A percentile compares a stretch with the other conserved stretches of the same genome.
Evolutionary conservation across 2,888 invertebrate species (phyloP).

Genomic region (Drosophila longiperda): DNA sequence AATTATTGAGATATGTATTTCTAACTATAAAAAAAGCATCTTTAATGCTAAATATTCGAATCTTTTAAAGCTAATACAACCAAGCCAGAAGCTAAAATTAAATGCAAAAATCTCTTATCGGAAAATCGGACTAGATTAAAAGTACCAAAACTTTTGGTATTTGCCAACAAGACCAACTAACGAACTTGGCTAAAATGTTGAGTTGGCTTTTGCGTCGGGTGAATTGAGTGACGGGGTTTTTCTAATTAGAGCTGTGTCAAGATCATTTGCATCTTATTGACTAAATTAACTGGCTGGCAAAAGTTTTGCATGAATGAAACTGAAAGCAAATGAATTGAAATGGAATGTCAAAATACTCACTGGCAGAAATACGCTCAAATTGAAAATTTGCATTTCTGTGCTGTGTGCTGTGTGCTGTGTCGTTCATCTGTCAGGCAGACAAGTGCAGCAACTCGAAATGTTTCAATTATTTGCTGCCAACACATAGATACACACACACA

Average conservation of each 20-base stretch:
- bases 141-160: conserved; percentile 55
- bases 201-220: not conserved
- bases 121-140: conserved; percentile 45
- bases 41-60: not conserved
- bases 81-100: conserved; percentile 9
- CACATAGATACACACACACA: conserved; percentile 3
- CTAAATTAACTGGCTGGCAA: conserved; percentile 72
- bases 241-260: conserved; percentile 50
- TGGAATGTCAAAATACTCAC: conserved; percentile 44
- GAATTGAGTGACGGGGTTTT: conserved; percentile 22
- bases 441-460: conserved; percentile 48
- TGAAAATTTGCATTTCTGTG: conserved; percentile 52
- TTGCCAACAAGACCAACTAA: conserved; percentile 46
- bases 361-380: conserved; percentile 42
- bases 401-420: not conserved
- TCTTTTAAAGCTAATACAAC: conserved; percentile 1
- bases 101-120: conserved; percentile 43
- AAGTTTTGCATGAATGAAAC: conserved; percentile 51
- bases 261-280: conserved; percentile 80
- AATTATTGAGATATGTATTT: not conserved
- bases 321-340: conserved; percentile 60
- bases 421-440: conserved; percentile 18
- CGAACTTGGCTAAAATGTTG: conserved; percentile 32
- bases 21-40: not conserved
- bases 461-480: conserved; percentile 65